Percentiles rank a stretch among this genome's conserved stretches.
These are phyloP conservation scores for Bolinopsis microptera DNA, from an alignment of 37 sponge, comb jelly and placozoan species.

Conservation along the genomic window DNA sequence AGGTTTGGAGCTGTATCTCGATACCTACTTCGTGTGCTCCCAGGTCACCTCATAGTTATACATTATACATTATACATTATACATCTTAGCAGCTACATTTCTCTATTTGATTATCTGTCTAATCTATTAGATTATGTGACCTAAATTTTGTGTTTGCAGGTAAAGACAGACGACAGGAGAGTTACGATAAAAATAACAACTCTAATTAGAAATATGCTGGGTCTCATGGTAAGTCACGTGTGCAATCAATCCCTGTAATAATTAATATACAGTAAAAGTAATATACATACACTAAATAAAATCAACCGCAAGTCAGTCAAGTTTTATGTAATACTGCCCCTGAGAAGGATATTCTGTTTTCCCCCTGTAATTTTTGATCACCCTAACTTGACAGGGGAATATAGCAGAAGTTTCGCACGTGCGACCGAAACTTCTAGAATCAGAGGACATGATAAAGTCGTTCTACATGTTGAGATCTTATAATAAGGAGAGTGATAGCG, in stretches of 20 bases:
- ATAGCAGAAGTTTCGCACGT: slow-evolving; percentile 20
- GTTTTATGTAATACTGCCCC: too few relatives aligned
- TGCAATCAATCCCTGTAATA: too few relatives aligned
- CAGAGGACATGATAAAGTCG: background rate
- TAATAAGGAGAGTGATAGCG: background rate
- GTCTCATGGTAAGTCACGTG: slow-evolving; percentile 28
- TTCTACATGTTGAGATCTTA: background rate
- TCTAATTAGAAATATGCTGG: slow-evolving; percentile 6
- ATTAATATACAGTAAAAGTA: too few relatives aligned
- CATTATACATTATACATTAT: too few relatives aligned
- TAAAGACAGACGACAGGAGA: background rate
- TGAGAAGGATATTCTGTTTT: too few relatives aligned
- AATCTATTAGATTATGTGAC: too few relatives aligned
- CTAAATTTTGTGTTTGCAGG: too few relatives aligned
- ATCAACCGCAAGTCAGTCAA: too few relatives aligned
- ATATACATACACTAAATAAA: too few relatives aligned
- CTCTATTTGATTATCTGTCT: too few relatives aligned
- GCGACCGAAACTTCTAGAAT: background rate
- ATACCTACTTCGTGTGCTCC: background rate
- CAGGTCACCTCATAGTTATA: background rate
- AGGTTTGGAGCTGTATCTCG: background rate
- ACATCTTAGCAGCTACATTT: too few relatives aligned
- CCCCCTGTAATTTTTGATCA: too few relatives aligned
- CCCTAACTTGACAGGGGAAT: background rate
- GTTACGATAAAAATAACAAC: background rate